Conservation (phyloP, 2,797 vertebrate genomes). For the Echiichthys vipera region DNA sequence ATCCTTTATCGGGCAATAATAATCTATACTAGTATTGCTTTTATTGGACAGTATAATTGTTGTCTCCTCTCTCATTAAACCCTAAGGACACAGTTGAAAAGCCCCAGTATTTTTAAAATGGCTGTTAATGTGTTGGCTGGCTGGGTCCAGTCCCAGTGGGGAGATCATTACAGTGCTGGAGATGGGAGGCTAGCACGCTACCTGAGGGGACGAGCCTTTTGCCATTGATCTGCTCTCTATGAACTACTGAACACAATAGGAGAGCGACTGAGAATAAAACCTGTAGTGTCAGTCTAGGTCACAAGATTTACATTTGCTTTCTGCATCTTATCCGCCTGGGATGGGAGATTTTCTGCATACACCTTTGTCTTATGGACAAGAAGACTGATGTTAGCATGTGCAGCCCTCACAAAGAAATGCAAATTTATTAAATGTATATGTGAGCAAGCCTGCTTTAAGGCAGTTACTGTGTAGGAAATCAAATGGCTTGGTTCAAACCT, state of each 20-base stretch:
- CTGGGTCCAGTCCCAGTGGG: slow-evolving; percentile 69
- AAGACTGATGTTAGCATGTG: neutral
- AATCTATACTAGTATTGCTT: slow-evolving; percentile 58
- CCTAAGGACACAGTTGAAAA: slow-evolving; percentile 63
- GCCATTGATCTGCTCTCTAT: slow-evolving; percentile 70
- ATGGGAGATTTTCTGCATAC: neutral
- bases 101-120: slow-evolving; percentile 58
- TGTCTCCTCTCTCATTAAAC: slow-evolving; percentile 57
- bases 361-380: neutral
- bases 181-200: slow-evolving; percentile 69
- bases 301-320: slow-evolving; percentile 61
- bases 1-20: slow-evolving; percentile 53
- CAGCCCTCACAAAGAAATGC: slow-evolving; percentile 3
- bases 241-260: slow-evolving; percentile 58
- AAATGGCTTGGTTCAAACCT: neutral
- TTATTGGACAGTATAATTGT: slow-evolving; percentile 62
- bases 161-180: slow-evolving; percentile 68
- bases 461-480: neutral
- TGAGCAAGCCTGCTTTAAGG: neutral
- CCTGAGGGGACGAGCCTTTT: slow-evolving; percentile 63
- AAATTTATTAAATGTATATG: slow-evolving; percentile 31
- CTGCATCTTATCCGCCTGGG: slow-evolving; percentile 5
- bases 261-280: slow-evolving; percentile 40
- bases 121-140: slow-evolving; percentile 75
- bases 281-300: slow-evolving; percentile 57